Base-by-base conservation (phyloP, 2,113 vertebrate genomes). In the Gadus chalcogrammus region DNA sequence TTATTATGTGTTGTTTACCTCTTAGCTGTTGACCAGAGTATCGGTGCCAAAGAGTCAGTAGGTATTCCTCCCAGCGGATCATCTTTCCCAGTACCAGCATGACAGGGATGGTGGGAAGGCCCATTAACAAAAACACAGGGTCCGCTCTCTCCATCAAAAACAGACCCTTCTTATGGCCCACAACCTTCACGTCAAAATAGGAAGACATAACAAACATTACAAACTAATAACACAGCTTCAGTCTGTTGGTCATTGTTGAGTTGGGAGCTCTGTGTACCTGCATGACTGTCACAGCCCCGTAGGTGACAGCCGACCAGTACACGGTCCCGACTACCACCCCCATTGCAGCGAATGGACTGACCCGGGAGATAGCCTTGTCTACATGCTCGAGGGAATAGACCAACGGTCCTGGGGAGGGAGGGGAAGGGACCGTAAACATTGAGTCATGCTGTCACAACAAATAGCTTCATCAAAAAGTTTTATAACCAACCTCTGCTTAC, bases 211-310 rank as follows among this genome's bases (percentile, higher is more conserved):
- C n/a, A 3, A 12, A 61, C n/a, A 61, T 61, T 20, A 61, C 16
- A 61, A 22, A 22, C 9, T n/a, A 60, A 60, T 20, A 60, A 18
- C 17, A 22, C 42, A 48, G 13, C 2, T 48, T 48, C 42, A 48
- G 3, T 58, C 55, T 16, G n/a, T 58, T 16, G 3, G 55, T 58
- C 55, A n/a, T 0, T 12, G 1, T 31, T 13, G 13, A 4, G 16
- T 1, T 6, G 11, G 59, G 0, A 20, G 0, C 5, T 53, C n/a
- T 13, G 13, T 0, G 4, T 6, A 93, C 93, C 93, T 94, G 93
- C 92, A 93, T 91, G 70, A 93, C 93, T 0, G 93, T 93, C 81
- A 93, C 91, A 0, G 92, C 92, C 24, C 93, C 93, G 4, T 93
- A 93, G 0, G 92, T 93, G 66, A 93, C 90, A 0, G 92, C 92